A percentile compares a stretch with the other conserved stretches of the same genome.
Evolutionary conservation across 2,113 vertebrate species (phyloP).

Genomic region (Caretta caretta): DNA sequence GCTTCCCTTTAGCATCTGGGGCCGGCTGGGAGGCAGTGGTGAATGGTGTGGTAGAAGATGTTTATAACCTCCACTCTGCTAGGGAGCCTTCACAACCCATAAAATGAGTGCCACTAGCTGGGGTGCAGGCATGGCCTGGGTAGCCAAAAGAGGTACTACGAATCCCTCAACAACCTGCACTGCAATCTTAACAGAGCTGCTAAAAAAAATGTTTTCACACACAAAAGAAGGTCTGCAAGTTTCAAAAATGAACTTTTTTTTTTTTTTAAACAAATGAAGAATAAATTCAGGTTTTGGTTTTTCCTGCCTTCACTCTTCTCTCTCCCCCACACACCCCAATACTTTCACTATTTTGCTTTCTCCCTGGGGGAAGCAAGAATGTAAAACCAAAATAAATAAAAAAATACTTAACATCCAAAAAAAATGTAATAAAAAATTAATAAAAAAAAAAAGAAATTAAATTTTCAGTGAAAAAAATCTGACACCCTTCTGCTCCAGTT

Average conservation of each 20-base stretch:
- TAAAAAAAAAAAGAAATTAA: background rate
- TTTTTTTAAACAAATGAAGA: background rate
- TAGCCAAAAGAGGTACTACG: background rate
- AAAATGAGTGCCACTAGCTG: background rate
- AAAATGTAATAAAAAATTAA: background rate
- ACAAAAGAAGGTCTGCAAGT: background rate
- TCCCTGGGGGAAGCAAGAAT: background rate
- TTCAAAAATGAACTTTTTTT: background rate
- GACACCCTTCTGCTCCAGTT: background rate
- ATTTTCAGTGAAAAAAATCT: background rate
- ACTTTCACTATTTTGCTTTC: background rate
- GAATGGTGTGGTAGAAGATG: background rate
- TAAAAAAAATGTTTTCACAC: background rate
- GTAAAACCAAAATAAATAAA: background rate
- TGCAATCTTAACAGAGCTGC: background rate
- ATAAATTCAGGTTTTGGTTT: background rate
- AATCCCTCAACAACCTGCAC: background rate
- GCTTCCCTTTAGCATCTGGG: conserved; percentile 2
- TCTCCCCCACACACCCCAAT: background rate
- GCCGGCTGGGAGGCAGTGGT: background rate
- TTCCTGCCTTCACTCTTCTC: background rate
- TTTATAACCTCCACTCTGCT: background rate
- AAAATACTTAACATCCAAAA: background rate
- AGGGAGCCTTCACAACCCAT: conserved; percentile 21
- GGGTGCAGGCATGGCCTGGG: background rate